Evolutionary conservation across 1,140 invertebrate species (phyloP), one percentile per base, ranked within the genome.

Genomic region (Cyclina sinensis): DNA sequence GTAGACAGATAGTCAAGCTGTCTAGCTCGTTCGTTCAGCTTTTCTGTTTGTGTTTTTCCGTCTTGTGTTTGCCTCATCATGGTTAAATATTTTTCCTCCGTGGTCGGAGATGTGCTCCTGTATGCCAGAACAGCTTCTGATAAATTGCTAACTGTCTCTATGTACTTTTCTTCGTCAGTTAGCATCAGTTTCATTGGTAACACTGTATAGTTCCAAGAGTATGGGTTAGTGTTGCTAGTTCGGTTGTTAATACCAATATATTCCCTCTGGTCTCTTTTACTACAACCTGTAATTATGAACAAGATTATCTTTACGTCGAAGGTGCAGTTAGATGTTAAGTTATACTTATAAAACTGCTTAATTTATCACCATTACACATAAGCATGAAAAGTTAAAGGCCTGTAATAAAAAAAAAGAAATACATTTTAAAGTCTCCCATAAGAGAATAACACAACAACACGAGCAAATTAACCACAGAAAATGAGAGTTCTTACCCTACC

Each of bases 101-200:
- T 2, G 18, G 59, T 68, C 0, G 80, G 80, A 46, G 21, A 27
- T 24, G 5, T 54, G n/a, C n/a, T 46, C 21, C 39, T 68, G 24
- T 83, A 83, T 27, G 80, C 80, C 11, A 83, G 21, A 2, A 83
- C 80, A 24, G 54, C 80, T 1, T 83, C 80, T 12, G 80, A 68
- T 24, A 65, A 24, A 37, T 78, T 54, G 18, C 21, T 78, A 14
- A 78, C 73, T 24, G 73, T 78, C 3, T 78, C 32, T 9, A 78
- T 78, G 11, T 65, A 18, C 7, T 2, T 11, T 14, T 30, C 2
- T 16, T 80, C 54, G 12, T 59, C 46, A 35, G 12, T 32, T 9
- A 68, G 68, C 0, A 35, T 37, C 35, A 46, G 35, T 30, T 39
- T 39, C 0, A 70, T 24, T 5, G 80, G 80, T 2, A 51, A 18